Evolutionary conservation across 2,888 invertebrate species (phyloP).

Genomic region (Eupithecia centaureata): DNA sequence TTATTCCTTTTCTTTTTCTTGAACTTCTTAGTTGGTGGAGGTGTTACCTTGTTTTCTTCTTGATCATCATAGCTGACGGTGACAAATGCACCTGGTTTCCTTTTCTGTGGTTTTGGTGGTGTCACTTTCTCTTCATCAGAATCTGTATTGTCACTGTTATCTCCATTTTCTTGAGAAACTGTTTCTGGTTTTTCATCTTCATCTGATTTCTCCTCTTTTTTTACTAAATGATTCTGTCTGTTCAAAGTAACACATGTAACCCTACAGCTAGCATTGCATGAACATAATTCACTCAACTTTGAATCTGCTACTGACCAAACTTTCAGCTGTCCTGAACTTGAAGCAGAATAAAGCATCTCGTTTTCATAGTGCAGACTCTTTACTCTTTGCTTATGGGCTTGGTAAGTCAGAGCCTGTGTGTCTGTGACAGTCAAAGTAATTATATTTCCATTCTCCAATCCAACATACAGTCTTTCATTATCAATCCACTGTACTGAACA

Average conservation of each 20-base stretch:
- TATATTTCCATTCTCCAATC: conserved; percentile 90
- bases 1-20: conserved; percentile 70
- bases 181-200: conserved; percentile 46
- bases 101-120: conserved; percentile 51
- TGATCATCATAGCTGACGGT: conserved; percentile 69
- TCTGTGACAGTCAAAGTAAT: conserved; percentile 83
- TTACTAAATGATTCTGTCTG: conserved; percentile 70
- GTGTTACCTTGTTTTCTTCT: conserved; percentile 47
- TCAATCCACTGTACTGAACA: conserved; percentile 88
- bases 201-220: conserved; percentile 67
- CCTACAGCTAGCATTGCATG: conserved; percentile 87
- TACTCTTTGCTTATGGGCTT: conserved; percentile 87
- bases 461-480: conserved; percentile 86
- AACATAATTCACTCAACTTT: conserved; percentile 81
- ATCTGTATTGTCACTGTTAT: conserved; percentile 51
- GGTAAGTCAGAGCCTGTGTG: conserved; percentile 71
- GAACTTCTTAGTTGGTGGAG: conserved; percentile 64
- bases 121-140: conserved; percentile 50
- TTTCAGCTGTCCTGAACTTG: conserved; percentile 91
- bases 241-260: conserved; percentile 88
- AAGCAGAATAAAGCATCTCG: conserved; percentile 86
- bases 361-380: conserved; percentile 86
- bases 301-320: conserved; percentile 84
- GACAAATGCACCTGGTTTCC: conserved; percentile 74
- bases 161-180: conserved; percentile 41